Percentiles rank a stretch among this genome's conserved stretches.
These are phyloP conservation scores for Physella acuta DNA, from an alignment of 1,140 invertebrate species.

Conservation along the genomic window DNA sequence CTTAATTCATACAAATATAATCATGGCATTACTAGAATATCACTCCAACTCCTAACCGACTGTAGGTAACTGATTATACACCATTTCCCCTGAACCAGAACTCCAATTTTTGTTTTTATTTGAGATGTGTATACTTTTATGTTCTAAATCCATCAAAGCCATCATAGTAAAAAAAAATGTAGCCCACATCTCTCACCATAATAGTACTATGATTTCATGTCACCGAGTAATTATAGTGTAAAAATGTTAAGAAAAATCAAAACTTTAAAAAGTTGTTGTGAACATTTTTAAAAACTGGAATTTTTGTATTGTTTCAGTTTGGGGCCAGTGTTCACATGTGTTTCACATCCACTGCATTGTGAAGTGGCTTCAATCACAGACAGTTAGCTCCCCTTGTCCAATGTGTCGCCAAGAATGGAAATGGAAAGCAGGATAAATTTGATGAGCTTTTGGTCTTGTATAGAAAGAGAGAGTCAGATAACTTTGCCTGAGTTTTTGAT, in stretches of 20 bases:
- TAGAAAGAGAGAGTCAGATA: too few relatives aligned
- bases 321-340: conserved; percentile 98
- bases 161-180: neutral
- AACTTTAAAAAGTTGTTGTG: too few relatives aligned
- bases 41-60: too few relatives aligned
- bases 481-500: too few relatives aligned
- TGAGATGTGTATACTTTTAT: too few relatives aligned
- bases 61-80: too few relatives aligned
- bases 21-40: too few relatives aligned
- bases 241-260: neutral
- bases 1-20: too few relatives aligned
- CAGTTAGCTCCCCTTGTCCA: conserved; percentile 92
- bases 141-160: too few relatives aligned
- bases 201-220: neutral
- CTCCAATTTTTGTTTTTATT: too few relatives aligned
- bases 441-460: too few relatives aligned
- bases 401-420: conserved; percentile 99
- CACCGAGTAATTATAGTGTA: neutral
- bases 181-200: neutral
- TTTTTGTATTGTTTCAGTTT: conserved; percentile 68
- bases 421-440: conserved; percentile 76
- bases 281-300: neutral
- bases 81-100: too few relatives aligned
- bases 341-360: conserved; percentile 99
- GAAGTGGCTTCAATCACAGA: conserved; percentile 97